Conservation (phyloP, 2,113 vertebrate genomes). For the Ptyas mucosa region DNA sequence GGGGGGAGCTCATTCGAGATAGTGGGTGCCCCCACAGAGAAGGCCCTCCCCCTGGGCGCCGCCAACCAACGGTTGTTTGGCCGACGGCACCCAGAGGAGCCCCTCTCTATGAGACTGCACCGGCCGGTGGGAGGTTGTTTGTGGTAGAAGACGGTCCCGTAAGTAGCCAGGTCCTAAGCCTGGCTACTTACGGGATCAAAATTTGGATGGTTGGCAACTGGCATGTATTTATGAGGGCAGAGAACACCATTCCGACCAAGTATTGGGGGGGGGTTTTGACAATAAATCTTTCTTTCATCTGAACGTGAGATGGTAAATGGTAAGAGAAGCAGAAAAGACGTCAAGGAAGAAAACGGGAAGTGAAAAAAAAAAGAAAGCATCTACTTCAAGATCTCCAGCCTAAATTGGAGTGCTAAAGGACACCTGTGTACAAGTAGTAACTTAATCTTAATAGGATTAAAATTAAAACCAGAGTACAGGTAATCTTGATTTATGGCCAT, state of each 20-base stretch:
- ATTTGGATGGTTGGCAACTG: too few relatives aligned
- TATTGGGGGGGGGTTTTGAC: background rate
- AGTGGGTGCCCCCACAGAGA: too few relatives aligned
- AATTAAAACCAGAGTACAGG: background rate
- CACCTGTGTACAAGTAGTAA: background rate
- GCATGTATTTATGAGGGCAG: background rate
- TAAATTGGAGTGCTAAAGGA: background rate
- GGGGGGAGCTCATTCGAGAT: too few relatives aligned
- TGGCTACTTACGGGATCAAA: too few relatives aligned
- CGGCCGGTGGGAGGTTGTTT: too few relatives aligned
- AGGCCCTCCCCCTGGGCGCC: too few relatives aligned
- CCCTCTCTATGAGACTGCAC: too few relatives aligned
- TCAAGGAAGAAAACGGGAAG: background rate
- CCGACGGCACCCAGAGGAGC: too few relatives aligned
- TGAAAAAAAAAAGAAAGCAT: background rate
- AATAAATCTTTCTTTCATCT: background rate
- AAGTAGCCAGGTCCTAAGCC: too few relatives aligned
- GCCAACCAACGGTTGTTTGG: too few relatives aligned
- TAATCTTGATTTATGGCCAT: background rate
- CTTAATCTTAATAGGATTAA: background rate
- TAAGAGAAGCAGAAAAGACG: background rate
- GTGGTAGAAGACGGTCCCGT: too few relatives aligned
- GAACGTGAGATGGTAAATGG: background rate
- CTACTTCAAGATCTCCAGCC: background rate
- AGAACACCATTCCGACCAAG: background rate